Evolutionary conservation across 2,113 vertebrate species (phyloP).

Genomic region (Barnardius zonarius): DNA sequence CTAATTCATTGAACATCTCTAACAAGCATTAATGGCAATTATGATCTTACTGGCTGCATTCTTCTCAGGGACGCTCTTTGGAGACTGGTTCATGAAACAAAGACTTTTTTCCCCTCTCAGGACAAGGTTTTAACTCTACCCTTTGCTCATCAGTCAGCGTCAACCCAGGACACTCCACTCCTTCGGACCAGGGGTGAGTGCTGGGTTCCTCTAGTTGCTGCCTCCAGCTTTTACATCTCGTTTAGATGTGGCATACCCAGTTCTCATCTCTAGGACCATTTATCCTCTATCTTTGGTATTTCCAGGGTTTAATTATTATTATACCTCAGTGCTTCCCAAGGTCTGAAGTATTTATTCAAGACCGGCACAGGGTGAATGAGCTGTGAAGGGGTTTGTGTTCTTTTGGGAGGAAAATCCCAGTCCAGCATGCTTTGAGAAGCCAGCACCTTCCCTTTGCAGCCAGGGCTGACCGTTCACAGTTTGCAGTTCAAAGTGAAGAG

Average conservation of each 20-base stretch:
- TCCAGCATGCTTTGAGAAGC: neutral
- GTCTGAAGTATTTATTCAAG: neutral
- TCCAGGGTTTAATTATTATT: neutral
- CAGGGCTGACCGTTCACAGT: neutral
- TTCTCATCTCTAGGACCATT: neutral
- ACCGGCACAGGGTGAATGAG: neutral
- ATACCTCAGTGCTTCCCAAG: neutral
- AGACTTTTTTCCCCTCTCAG: neutral
- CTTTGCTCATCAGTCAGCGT: neutral
- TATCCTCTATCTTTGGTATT: neutral
- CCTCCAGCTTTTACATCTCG: neutral
- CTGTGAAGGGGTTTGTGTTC: neutral
- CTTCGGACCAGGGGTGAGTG: neutral
- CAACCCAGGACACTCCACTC: neutral
- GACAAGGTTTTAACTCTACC: neutral
- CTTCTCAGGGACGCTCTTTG: neutral
- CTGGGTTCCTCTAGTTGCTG: neutral
- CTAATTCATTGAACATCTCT: conserved; percentile 34
- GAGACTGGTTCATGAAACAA: neutral
- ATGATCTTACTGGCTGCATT: neutral
- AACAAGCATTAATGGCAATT: conserved; percentile 53
- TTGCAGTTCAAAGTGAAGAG: neutral
- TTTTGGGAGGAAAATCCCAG: neutral
- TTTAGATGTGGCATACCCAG: neutral
- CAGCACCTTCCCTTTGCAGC: neutral